Base-by-base conservation (phyloP, 2,797 vertebrate genomes). In the Octomys mimax region DNA sequence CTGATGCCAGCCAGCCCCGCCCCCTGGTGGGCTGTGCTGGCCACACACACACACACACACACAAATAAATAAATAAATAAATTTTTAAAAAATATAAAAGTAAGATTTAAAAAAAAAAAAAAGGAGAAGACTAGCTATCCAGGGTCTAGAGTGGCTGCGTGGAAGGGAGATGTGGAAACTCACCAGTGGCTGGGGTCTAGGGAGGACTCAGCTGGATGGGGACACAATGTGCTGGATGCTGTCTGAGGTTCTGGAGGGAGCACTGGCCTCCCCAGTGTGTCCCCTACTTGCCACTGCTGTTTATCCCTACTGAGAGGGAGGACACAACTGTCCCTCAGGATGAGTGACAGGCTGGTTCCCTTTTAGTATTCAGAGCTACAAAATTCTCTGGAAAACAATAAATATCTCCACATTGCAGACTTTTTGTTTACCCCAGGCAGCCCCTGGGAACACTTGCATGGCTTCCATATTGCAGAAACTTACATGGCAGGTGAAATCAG, bases 111-210 rank as follows among this genome's bases (percentile, higher is more conserved):
- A n/a, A n/a, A n/a, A n/a, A n/a, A n/a, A n/a, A n/a, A n/a, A n/a
- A n/a, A n/a, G n/a, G n/a, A n/a, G n/a, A n/a, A n/a, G n/a, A n/a
- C n/a, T n/a, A n/a, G n/a, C 49, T 26, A 87, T 22, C 79, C 49
- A 22, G 0, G 21, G 64, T 75, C 42, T 22, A 5, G 0, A 49
- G 28, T 24, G 28, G 5, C 6, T 5, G 57, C 6, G 77, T 0
- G 11, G 16, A 0, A 13, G 28, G 42, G 52, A 57, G 18, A 49
- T 1, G 21, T 39, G 39, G 24, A 75, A 46, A 79, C 24, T 31
- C 1, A 3, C 33, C 2, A 4, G 68, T 16, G 39, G 31, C 2
- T 19, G 31, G 21, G 31, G 70, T 19, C 19, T 2, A 12, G 0
- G 14, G 33, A 68, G 1, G 36, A 54, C 0, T 3, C 64, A 14